phyloP scores from a whole-genome alignment of 53 echinoderm and acorn worm genomes.

The Luidia sarsii region DNA sequence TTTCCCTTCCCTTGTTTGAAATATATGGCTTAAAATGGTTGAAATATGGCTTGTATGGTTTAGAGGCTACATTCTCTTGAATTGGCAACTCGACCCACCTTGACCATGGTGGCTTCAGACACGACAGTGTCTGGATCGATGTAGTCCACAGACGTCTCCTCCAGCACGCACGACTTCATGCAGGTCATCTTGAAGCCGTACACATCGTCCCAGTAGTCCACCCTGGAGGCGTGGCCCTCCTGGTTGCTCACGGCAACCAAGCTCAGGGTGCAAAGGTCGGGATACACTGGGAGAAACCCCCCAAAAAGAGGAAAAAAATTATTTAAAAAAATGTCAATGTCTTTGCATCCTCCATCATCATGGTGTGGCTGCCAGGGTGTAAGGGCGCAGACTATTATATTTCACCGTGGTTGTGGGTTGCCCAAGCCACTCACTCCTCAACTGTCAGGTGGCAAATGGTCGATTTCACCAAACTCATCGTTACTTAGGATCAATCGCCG shows the following conservation, averaged over 20 bases:
- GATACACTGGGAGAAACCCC: slow-evolving; percentile 84
- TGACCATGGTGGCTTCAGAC: slow-evolving; percentile 76
- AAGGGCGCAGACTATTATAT: too few relatives aligned
- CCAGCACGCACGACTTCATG: slow-evolving; percentile 93
- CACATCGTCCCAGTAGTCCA: slow-evolving; percentile 97
- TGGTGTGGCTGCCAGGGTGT: too few relatives aligned
- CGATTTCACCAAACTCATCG: too few relatives aligned
- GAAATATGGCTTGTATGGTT: too few relatives aligned
- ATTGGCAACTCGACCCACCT: slow-evolving; percentile 56
- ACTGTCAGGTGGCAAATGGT: too few relatives aligned
- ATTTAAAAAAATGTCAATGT: neutral
- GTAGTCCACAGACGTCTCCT: slow-evolving; percentile 81
- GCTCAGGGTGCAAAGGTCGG: slow-evolving; percentile 87
- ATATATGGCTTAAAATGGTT: too few relatives aligned
- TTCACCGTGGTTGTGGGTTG: too few relatives aligned
- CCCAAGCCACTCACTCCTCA: too few relatives aligned
- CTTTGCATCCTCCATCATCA: too few relatives aligned
- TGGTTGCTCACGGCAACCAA: slow-evolving; percentile 87
- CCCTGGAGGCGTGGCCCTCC: slow-evolving; percentile 59
- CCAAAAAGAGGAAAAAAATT: neutral
- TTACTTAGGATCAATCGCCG: too few relatives aligned
- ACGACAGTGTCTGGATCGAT: slow-evolving; percentile 72
- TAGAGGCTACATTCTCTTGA: neutral
- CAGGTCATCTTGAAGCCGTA: slow-evolving; percentile 99
- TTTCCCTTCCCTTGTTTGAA: too few relatives aligned